Percentiles rank a stretch among this genome's conserved stretches.
These are phyloP conservation scores for Pipistrellus pipistrellus DNA, from an alignment of 2,797 vertebrate genomes.

Conservation along the genomic window DNA sequence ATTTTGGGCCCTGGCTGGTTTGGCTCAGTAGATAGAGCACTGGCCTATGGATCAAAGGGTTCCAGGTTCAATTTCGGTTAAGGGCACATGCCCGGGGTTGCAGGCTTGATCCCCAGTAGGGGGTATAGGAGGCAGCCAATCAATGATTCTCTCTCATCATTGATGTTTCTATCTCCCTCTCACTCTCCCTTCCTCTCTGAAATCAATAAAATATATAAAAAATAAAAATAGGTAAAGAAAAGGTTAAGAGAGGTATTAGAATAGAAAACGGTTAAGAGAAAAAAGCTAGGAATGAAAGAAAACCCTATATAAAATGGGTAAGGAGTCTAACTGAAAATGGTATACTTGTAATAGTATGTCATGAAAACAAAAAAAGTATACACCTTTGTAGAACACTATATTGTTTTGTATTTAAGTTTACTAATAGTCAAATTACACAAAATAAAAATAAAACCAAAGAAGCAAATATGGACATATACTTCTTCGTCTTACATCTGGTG, in stretches of 20 bases:
- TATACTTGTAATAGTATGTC: background rate
- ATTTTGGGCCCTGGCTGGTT: background rate
- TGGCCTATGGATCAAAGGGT: too few species aligned
- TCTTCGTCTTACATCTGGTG: background rate
- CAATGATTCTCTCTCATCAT: too few species aligned
- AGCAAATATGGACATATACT: background rate
- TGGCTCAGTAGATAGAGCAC: too few species aligned
- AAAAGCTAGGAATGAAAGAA: background rate
- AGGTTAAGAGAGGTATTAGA: background rate
- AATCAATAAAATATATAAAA: background rate
- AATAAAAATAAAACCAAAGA: constrained; percentile 60
- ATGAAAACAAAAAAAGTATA: constrained; percentile 34
- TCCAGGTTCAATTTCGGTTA: too few species aligned
- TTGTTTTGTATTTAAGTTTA: constrained; percentile 23
- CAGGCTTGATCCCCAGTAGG: too few species aligned
- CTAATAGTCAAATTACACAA: background rate
- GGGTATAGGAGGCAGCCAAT: too few species aligned
- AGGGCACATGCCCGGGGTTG: too few species aligned
- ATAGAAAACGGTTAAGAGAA: background rate
- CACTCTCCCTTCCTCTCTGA: too few species aligned
- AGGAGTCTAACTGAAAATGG: constrained; percentile 25
- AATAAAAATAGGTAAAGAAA: background rate
- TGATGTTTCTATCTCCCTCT: too few species aligned
- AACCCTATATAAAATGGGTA: background rate
- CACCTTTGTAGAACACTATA: constrained; percentile 13